A percentile compares a stretch with the other conserved stretches of the same genome.
Conservation (phyloP, 2,797 vertebrate species). For the Clarias fuscus region DNA sequence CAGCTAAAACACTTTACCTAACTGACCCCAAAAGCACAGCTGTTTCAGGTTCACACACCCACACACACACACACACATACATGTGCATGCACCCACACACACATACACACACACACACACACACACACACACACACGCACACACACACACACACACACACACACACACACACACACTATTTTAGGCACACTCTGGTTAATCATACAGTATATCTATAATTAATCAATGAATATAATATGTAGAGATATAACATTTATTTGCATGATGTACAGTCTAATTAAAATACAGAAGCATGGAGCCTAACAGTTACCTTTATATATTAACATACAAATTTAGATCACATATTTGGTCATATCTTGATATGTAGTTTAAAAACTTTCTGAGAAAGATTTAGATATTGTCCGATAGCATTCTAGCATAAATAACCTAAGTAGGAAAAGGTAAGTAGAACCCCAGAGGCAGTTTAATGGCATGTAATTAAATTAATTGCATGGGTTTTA, state of each 20-base stretch:
- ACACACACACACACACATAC: slow-evolving; percentile 10
- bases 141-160: slow-evolving; percentile 7
- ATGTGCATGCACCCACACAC: slow-evolving; percentile 36
- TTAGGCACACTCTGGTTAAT: background rate
- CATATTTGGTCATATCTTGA: background rate
- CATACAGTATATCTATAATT: background rate
- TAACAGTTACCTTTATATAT: background rate
- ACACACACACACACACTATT: background rate
- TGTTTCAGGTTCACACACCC: slow-evolving; percentile 33
- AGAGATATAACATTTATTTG: background rate
- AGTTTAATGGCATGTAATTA: slow-evolving; percentile 58
- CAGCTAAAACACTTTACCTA: slow-evolving; percentile 49
- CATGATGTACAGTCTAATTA: slow-evolving; percentile 1
- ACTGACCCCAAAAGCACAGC: slow-evolving; percentile 54
- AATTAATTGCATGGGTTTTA: slow-evolving; percentile 60
- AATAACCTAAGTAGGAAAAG: slow-evolving; percentile 51
- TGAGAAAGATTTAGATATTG: slow-evolving; percentile 40
- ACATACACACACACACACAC: slow-evolving; percentile 23
- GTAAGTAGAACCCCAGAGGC: slow-evolving; percentile 46
- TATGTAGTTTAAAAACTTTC: background rate
- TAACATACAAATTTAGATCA: background rate
- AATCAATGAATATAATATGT: slow-evolving; percentile 7
- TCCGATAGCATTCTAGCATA: slow-evolving; percentile 41
- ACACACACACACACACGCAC: background rate
- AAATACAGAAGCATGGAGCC: background rate